Base-by-base conservation (phyloP, 2,113 vertebrate genomes). In the Arvicanthis niloticus region DNA sequence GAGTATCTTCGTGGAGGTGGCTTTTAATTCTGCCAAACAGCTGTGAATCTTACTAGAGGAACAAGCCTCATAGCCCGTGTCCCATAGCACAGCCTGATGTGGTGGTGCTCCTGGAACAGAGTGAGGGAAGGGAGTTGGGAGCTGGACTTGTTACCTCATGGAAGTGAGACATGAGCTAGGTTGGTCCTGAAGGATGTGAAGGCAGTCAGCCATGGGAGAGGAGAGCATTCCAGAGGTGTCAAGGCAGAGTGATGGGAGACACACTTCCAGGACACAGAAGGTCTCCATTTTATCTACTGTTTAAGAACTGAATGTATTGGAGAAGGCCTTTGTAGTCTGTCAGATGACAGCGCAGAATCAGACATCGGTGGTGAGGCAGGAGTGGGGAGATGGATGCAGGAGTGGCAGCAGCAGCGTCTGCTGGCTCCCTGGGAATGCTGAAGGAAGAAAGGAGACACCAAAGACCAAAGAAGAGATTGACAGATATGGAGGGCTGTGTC, bases 21-120 rank as follows among this genome's bases (percentile, higher is more conserved):
- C 92, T 96, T 73, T 75, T 48, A 78, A 75, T 73, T 53, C 19
- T 51, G 42, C 56, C 73, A 68, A 22, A 60, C 31, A 45, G 40
- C 42, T 84, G 48, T 93, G 37, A 85, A 56, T 91, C 91, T 95
- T 77, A 48, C 45, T 88, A 67, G 42, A 89, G 48, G 84, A 68
- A 78, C 80, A 51, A 67, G 10, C 12, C 34, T 73, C 45, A 37
- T 53, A 40, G 29, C 6, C n/a, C 8, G 13, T 60, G 80, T 92
- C 29, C n/a, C 58, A 87, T n/a, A 77, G 22, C 24, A 7, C 26
- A 93, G 58, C 40, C 9, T 48, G 21, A 17, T 60, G 5, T 73
- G 42, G 37, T 13, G 31, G n/a, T 82, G 68, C 67, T 88, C 56
- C 88, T 22, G 56, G 70, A 78, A 21, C 82, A 88, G 92, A 65